Percentiles rank a stretch among this genome's conserved stretches.
Evolutionary conservation across 2,113 vertebrate genomes (phyloP).

Genomic region (Indicator indicator): DNA sequence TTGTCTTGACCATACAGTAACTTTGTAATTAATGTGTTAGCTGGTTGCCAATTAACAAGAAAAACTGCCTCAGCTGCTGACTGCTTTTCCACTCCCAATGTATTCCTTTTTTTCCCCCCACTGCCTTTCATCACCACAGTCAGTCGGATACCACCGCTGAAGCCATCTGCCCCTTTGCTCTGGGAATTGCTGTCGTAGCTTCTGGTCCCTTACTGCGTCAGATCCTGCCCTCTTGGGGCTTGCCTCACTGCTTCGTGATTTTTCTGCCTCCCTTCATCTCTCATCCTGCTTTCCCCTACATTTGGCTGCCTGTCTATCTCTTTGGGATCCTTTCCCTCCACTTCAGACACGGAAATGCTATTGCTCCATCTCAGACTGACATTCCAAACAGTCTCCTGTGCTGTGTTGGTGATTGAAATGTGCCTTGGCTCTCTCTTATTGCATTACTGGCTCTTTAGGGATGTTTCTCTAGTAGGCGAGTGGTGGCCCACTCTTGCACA

Average conservation of each 20-base stretch:
- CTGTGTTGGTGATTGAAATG: background rate
- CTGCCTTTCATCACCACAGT: conserved; percentile 1
- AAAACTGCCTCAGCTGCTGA: background rate
- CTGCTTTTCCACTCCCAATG: background rate
- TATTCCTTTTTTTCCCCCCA: background rate
- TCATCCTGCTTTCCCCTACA: background rate
- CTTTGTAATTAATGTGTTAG: conserved; percentile 19
- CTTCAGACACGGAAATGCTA: background rate
- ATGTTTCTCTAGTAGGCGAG: too few species aligned
- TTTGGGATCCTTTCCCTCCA: background rate
- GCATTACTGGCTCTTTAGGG: too few species aligned
- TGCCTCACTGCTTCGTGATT: rapidly evolving
- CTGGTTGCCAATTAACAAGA: conserved; percentile 47
- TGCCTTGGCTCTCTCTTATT: too few species aligned
- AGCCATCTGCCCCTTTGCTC: background rate
- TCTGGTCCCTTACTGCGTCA: background rate
- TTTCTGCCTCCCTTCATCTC: background rate
- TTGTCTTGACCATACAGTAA: background rate
- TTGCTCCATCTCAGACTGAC: background rate
- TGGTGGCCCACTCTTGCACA: background rate
- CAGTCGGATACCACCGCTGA: background rate
- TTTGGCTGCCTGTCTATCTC: background rate
- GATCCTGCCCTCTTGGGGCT: background rate
- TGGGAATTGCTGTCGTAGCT: background rate
- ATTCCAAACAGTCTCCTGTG: background rate